A percentile compares a stretch with the other conserved stretches of the same genome.
Evolutionary conservation across 2,888 invertebrate species (phyloP).

Genomic region (Amblyteles armatorius): DNA sequence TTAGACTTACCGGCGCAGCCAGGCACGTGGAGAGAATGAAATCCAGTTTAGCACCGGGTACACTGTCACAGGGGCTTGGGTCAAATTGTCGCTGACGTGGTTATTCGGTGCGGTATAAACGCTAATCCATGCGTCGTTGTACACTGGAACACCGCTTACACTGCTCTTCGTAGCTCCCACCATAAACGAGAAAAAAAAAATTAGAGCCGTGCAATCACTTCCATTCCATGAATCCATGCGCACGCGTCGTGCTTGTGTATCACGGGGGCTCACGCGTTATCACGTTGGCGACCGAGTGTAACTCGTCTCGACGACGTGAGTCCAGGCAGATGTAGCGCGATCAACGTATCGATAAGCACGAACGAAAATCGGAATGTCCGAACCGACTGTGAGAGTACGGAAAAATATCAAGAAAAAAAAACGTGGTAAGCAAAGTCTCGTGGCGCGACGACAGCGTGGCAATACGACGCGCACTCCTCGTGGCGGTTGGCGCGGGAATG

Average conservation of each 20-base stretch:
- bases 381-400: neutral
- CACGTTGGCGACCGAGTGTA: conserved; percentile 15
- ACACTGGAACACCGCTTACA: conserved; percentile 59
- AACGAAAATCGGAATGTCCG: neutral
- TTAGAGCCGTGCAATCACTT: conserved; percentile 45
- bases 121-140: conserved; percentile 69
- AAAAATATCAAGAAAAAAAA: conserved; percentile 44
- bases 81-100: conserved; percentile 55
- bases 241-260: conserved; percentile 17
- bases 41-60: conserved; percentile 80
- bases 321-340: neutral
- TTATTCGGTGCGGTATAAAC: conserved; percentile 36
- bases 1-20: conserved; percentile 81
- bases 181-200: conserved; percentile 12
- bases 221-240: conserved; percentile 36
- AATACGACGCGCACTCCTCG: conserved; percentile 77
- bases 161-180: conserved; percentile 45
- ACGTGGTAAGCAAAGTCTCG: conserved; percentile 69
- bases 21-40: conserved; percentile 78
- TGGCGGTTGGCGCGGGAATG: conserved; percentile 82
- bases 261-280: conserved; percentile 19
- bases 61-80: conserved; percentile 68
- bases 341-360: conserved; percentile 37
- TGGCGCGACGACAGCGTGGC: conserved; percentile 74
- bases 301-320: conserved; percentile 13